phyloP scores from a whole-genome alignment of 2,888 invertebrate species.

The Tenthredo notha region DNA sequence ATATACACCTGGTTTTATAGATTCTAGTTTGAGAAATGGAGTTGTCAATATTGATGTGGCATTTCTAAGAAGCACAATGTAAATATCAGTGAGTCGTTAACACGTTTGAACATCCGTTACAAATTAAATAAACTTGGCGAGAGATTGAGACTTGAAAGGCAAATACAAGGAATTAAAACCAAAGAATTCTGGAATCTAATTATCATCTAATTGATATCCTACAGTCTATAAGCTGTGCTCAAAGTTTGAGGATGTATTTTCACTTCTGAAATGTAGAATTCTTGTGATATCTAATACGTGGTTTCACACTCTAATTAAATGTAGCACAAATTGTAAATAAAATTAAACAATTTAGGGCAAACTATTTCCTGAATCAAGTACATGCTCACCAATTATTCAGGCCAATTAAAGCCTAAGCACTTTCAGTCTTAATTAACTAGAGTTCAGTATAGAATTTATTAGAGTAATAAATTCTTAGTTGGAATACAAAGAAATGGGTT shows the following conservation, averaged over 20 bases:
- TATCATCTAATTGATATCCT: not conserved
- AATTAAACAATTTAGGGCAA: constrained; percentile 40
- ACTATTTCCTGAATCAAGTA: constrained; percentile 25
- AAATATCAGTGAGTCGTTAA: constrained; percentile 20
- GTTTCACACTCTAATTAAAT: constrained; percentile 47
- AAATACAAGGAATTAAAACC: not conserved
- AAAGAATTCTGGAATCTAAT: not conserved
- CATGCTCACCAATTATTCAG: not conserved
- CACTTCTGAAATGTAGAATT: not conserved
- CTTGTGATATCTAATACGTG: not conserved
- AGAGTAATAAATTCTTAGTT: constrained; percentile 31
- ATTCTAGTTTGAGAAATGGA: constrained; percentile 12
- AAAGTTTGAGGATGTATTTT: not conserved
- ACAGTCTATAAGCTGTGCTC: not conserved
- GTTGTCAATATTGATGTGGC: constrained; percentile 39
- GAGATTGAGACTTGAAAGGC: not conserved
- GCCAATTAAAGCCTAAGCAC: constrained; percentile 33
- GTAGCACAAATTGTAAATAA: constrained; percentile 20
- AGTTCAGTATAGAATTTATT: not conserved
- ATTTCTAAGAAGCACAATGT: constrained; percentile 20
- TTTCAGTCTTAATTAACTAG: constrained; percentile 34
- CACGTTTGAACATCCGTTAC: constrained; percentile 31
- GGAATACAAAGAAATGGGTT: not conserved
- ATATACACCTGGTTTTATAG: not conserved
- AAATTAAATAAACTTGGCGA: not conserved